Percentiles rank a stretch among this genome's conserved stretches.
phyloP scores from a whole-genome alignment of 2,888 invertebrate genomes.

The Trachelus troglodyta region DNA sequence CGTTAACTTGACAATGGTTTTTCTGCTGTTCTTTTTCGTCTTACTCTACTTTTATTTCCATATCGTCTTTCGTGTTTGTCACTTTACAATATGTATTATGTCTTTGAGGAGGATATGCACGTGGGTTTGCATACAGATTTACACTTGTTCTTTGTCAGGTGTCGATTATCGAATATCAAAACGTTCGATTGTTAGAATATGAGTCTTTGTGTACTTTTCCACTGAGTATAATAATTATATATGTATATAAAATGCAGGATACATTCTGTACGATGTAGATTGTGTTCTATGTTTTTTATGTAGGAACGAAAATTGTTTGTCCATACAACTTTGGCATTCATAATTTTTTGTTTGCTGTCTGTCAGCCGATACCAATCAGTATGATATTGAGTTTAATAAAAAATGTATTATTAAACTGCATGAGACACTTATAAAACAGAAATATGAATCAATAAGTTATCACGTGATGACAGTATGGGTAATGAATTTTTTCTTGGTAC shows the following conservation, averaged over 20 bases:
- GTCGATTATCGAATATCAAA: neutral
- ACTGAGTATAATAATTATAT: neutral
- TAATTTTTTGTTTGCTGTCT: neutral
- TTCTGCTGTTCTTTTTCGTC: neutral
- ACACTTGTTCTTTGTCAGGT: neutral
- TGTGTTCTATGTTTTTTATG: too few relatives aligned
- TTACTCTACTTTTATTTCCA: neutral
- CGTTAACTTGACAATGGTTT: neutral
- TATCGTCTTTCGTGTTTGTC: neutral
- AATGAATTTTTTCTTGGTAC: neutral
- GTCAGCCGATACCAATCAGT: neutral
- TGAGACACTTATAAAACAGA: neutral
- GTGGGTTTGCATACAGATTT: neutral
- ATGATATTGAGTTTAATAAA: neutral
- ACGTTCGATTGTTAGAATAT: neutral
- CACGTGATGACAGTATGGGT: neutral
- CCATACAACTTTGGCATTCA: neutral
- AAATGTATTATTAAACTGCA: neutral
- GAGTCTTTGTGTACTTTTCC: neutral
- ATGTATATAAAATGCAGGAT: neutral
- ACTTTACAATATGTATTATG: neutral
- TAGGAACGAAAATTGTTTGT: neutral
- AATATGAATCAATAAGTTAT: neutral
- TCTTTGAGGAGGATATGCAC: neutral
- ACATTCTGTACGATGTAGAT: neutral